phyloP scores from a whole-genome alignment of 2,113 vertebrate genomes.

The Rhinichthys klamathensis region DNA sequence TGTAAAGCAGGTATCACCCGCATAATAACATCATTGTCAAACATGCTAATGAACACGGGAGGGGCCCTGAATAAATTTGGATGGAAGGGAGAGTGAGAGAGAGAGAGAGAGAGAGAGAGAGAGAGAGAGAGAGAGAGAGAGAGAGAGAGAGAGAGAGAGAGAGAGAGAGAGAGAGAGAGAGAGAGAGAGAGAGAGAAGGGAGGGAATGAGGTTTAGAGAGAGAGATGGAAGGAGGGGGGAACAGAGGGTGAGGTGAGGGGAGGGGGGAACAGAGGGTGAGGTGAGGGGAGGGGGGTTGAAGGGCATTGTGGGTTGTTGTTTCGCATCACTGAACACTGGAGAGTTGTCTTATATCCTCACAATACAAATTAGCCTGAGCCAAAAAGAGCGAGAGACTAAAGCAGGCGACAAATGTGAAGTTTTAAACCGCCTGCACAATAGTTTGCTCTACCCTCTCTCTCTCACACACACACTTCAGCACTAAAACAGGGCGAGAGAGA shows the following conservation, averaged over 20 bases:
- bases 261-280: conserved; percentile 54
- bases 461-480: conserved; percentile 19
- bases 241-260: conserved; percentile 55
- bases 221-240: conserved; percentile 49
- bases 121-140: conserved; percentile 35
- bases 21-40: conserved; percentile 85
- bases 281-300: conserved; percentile 57
- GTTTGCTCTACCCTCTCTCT: conserved; percentile 77
- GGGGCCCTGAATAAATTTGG: conserved; percentile 84
- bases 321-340: conserved; percentile 82
- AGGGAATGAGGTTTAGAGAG: conserved; percentile 40
- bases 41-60: conserved; percentile 80
- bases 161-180: conserved; percentile 28
- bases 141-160: conserved; percentile 38
- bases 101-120: conserved; percentile 9
- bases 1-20: conserved; percentile 89
- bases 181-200: conserved; percentile 26
- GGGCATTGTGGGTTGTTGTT: conserved; percentile 69
- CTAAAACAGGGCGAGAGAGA: conserved; percentile 66
- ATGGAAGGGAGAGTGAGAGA: conserved; percentile 66
- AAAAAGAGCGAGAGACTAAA: conserved; percentile 72
- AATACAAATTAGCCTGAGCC: conserved; percentile 89
- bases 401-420: conserved; percentile 86
- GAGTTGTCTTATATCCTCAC: conserved; percentile 87
- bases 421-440: conserved; percentile 88